phyloP scores from a whole-genome alignment of 2,113 vertebrate species.

The Ciconia stormi region DNA sequence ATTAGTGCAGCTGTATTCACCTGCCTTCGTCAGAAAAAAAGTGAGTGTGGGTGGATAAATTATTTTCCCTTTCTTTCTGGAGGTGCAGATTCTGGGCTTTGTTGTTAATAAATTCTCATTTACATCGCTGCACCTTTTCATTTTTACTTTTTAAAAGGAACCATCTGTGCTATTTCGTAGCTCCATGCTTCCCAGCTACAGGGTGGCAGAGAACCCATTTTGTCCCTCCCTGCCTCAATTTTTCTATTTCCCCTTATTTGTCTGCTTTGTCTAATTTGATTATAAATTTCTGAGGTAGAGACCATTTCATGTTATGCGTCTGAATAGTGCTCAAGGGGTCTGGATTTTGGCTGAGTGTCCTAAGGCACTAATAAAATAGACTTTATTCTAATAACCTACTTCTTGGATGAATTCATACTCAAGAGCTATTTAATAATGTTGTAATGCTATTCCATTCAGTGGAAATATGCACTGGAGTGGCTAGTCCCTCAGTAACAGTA shows the following conservation, averaged over 20 bases:
- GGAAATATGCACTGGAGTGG: not conserved
- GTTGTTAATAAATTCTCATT: constrained; percentile 75
- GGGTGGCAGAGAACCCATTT: not conserved
- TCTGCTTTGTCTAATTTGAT: not conserved
- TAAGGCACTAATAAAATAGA: constrained; percentile 5
- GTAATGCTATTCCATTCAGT: not conserved
- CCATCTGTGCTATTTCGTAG: constrained; percentile 9
- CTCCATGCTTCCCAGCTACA: not conserved
- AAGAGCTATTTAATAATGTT: constrained; percentile 4
- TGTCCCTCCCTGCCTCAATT: not conserved
- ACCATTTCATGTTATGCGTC: not conserved
- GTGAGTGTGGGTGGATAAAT: constrained; percentile 77
- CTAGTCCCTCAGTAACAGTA: not conserved
- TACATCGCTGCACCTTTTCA: constrained; percentile 65
- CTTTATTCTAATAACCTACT: constrained; percentile 16
- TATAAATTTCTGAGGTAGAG: not conserved
- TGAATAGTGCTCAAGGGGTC: not conserved
- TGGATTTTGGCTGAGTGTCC: not conserved
- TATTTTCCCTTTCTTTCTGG: constrained; percentile 76
- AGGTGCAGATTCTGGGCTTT: constrained; percentile 72
- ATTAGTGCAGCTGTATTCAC: constrained; percentile 73
- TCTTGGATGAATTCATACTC: constrained; percentile 14
- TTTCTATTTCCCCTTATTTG: not conserved
- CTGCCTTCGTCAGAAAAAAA: constrained; percentile 77
- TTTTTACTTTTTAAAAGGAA: constrained; percentile 54